A percentile compares a stretch with the other conserved stretches of the same genome.
These are phyloP conservation scores for Nixonia krombeini DNA, from an alignment of 1,140 invertebrate genomes.

Conservation along the genomic window DNA sequence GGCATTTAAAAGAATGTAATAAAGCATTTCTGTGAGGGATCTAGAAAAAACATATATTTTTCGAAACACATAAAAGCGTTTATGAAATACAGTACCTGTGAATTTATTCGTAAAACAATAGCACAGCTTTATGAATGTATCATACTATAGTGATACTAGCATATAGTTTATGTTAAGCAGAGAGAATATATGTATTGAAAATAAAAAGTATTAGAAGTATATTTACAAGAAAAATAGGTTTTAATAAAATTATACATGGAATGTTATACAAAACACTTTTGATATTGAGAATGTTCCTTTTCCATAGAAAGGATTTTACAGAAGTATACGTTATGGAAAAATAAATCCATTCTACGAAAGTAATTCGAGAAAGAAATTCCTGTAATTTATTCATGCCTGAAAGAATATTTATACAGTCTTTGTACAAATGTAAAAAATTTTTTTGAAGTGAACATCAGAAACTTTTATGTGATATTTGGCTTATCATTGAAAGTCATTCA, in stretches of 20 bases:
- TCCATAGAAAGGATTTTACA: no score
- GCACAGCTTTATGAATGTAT: background rate
- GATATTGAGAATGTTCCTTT: no score
- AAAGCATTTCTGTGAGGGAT: constrained; percentile 2
- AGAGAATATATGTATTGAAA: background rate
- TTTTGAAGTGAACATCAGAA: no score
- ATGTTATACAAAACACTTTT: background rate
- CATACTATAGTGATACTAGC: background rate
- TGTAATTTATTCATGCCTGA: no score
- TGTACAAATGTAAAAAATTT: no score
- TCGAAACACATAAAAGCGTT: background rate
- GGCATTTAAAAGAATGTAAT: background rate
- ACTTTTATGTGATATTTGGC: no score
- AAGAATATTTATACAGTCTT: no score
- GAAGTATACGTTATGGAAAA: no score
- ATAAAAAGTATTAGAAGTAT: background rate
- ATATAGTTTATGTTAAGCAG: background rate
- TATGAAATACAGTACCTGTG: background rate
- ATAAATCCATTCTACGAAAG: no score
- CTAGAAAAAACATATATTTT: background rate
- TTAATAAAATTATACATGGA: background rate
- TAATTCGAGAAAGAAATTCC: no score
- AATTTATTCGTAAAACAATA: background rate
- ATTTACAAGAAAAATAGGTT: background rate
- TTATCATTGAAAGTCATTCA: no score